phyloP scores from a whole-genome alignment of 2,888 invertebrate species.

The Euzetes globulus region DNA sequence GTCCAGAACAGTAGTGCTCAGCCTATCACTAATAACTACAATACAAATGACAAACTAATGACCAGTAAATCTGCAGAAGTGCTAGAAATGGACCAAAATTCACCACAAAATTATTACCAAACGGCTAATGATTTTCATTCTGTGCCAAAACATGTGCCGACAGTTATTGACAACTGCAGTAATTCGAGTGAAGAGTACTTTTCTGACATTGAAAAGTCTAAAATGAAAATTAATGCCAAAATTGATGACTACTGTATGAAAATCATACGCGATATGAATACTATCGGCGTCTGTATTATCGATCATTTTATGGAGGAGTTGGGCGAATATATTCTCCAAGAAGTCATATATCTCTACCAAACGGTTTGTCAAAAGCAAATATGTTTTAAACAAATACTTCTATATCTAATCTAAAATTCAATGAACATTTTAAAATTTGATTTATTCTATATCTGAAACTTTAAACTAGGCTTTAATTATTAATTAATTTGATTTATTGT shows the following conservation, averaged over 20 bases:
- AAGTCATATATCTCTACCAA: conserved; percentile 38
- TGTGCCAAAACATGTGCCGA: too few species aligned
- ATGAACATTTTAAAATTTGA: background rate
- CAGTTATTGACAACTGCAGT: background rate
- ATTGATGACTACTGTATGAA: conserved; percentile 44
- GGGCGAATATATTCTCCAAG: conserved; percentile 52
- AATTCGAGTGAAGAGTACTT: background rate
- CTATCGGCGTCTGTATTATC: conserved; percentile 82
- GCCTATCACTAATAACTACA: too few species aligned
- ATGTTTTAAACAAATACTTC: background rate
- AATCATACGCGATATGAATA: conserved; percentile 73
- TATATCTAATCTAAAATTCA: background rate
- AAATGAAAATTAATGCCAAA: background rate
- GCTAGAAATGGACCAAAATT: too few species aligned
- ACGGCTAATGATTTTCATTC: background rate
- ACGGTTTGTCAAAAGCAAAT: conserved; percentile 30
- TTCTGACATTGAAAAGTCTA: background rate
- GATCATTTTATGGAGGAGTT: conserved; percentile 75
- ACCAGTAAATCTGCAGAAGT: background rate
- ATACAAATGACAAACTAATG: too few species aligned
- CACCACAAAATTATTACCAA: background rate
- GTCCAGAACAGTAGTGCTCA: background rate
- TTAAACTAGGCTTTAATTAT: background rate
- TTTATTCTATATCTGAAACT: background rate
- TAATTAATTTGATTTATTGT: background rate